Conservation (phyloP, 2,797 vertebrate species). For the Leuciscus waleckii region DNA sequence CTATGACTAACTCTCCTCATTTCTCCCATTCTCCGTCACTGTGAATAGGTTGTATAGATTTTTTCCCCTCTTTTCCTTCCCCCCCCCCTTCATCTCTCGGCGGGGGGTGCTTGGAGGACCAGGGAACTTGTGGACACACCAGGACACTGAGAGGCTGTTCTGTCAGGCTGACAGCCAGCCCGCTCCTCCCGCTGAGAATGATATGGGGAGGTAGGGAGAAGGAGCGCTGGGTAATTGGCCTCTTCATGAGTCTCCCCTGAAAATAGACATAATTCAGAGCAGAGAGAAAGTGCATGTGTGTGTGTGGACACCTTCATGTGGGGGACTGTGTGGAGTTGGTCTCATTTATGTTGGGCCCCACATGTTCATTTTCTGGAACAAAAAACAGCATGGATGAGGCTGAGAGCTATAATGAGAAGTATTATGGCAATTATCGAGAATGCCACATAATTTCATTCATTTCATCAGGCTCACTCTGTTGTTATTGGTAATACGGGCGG, state of each 20-base stretch:
- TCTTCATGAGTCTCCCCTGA: conserved; percentile 59
- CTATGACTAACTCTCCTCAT: conserved; percentile 49
- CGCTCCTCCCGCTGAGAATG: conserved; percentile 53
- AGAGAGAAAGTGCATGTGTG: background rate
- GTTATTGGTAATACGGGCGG: conserved; percentile 12
- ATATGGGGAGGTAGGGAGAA: conserved; percentile 57
- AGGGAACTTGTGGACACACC: conserved; percentile 49
- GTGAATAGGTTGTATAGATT: conserved; percentile 35
- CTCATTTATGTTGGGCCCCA: conserved; percentile 56
- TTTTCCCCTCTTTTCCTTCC: conserved; percentile 27
- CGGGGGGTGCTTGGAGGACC: conserved; percentile 49
- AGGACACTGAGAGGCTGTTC: conserved; percentile 55
- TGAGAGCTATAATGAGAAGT: conserved; percentile 56
- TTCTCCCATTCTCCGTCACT: conserved; percentile 45
- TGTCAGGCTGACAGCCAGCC: conserved; percentile 50
- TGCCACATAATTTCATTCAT: conserved; percentile 67
- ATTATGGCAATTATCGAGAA: conserved; percentile 72
- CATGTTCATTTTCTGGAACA: conserved; percentile 55
- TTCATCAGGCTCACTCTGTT: conserved; percentile 46
- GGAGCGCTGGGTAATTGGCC: conserved; percentile 59
- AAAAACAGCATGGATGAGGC: conserved; percentile 50
- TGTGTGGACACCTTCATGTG: conserved; percentile 10
- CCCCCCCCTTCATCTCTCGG: conserved; percentile 39
- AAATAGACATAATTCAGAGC: conserved; percentile 62
- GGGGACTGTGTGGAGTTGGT: conserved; percentile 33